These are phyloP conservation scores for Parauchenoglanis punctatus DNA, from an alignment of 2,797 vertebrate species.

Conservation along the genomic window DNA sequence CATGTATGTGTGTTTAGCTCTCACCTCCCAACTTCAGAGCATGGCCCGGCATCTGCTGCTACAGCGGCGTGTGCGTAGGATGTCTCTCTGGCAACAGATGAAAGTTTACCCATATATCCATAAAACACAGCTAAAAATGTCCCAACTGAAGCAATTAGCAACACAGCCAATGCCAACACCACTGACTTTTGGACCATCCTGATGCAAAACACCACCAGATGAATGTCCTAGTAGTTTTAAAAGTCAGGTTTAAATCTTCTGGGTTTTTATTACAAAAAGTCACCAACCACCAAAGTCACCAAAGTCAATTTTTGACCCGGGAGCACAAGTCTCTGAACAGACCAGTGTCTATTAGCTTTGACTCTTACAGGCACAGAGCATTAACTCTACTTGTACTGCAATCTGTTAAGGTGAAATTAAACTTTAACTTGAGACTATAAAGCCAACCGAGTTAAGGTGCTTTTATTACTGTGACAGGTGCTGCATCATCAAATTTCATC, in stretches of 20 bases:
- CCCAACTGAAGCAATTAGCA: constrained; percentile 64
- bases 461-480: background rate
- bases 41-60: constrained; percentile 84
- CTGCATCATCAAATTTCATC: background rate
- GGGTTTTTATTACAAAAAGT: background rate
- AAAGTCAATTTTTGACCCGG: background rate
- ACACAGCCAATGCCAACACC: constrained; percentile 58
- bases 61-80: constrained; percentile 80
- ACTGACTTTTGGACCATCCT: constrained; percentile 67
- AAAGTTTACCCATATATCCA: constrained; percentile 62
- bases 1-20: constrained; percentile 23
- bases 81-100: accelerated
- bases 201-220: background rate
- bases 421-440: constrained; percentile 15
- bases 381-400: background rate
- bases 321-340: background rate
- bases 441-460: background rate
- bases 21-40: constrained; percentile 90
- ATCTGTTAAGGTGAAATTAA: background rate
- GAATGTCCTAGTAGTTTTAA: background rate
- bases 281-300: background rate
- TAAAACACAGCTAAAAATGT: constrained; percentile 78
- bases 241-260: background rate
- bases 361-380: background rate
- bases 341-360: background rate